Base-by-base conservation (phyloP, 2,888 invertebrate genomes). In the Cremastinae sp. region DNA sequence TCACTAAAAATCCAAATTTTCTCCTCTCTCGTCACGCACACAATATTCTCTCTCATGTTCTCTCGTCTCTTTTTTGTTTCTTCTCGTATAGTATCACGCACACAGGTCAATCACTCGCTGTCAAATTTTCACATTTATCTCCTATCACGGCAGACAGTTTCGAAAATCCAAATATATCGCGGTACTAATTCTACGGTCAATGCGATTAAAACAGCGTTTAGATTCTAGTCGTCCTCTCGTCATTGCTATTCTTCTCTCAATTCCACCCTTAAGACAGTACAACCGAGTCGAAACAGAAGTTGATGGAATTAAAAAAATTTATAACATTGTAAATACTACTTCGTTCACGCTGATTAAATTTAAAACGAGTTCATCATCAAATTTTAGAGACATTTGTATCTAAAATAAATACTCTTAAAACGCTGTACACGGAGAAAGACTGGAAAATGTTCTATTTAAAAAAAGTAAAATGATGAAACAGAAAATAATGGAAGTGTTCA, bases 161-260 rank as follows among this genome's bases (percentile, higher is more conserved):
- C 49, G 73, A 71, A 16, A 74, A 73, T 62, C 49, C 34, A 71
- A 54, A 49, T 45, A n/a, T n/a, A 74, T 61, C 38, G 5, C 9
- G n/a, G 51, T 43, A 28, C 61, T 70, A 74, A 61, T 64, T 58
- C 47, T 72, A 68, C 34, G 43, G 41, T 72, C 45, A 58, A 34
- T 38, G 66, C 54, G 47, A 56, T 65, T 68, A 36, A 56, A 75
- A 62, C 47, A n/a, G 51, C 53, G 64, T 58, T 28, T 3, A 28
- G 43, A 71, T 43, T 10, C 28, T 68, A 56, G 2, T 12, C 22
- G 66, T 34, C n/a, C 59, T 72, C 36, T 53, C 10, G 14, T 69
- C 47, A 41, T 74, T 73, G 51, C 78, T 75, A 51, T 56, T 73
- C 28, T 53, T 54, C 61, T 69, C 65, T 28, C 62, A 65, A 75